Base-by-base conservation (phyloP, 2,113 vertebrate species). In the Jaculus jaculus region DNA sequence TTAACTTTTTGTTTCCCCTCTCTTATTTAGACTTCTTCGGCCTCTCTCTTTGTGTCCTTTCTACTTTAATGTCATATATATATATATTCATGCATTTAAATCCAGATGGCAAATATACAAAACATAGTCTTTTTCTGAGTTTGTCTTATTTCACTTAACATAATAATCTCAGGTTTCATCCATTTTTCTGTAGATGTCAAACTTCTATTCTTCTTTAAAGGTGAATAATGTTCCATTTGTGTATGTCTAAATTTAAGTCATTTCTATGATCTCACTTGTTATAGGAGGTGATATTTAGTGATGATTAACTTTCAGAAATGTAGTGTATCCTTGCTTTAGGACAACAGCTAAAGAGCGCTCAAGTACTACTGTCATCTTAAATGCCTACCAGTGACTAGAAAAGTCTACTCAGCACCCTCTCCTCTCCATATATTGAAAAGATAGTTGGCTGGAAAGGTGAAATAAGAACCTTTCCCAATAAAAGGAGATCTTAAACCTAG, bases 401-500 rank as follows among this genome's bases (percentile, higher is more conserved):
- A 83, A 91, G 24, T 39, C 24, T 32, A 10, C 42, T 86, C n/a
- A 78, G 23, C 15, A 16, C 21, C 73, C 3, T 21, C 58, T 86
- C 42, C 42, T 47, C 42, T 47, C 8, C 42, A 5, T 47, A 8
- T 84, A 23, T 68, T 80, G 83, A 68, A 85, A 39, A 54, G 16
- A 92, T 83, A 82, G 74, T 88, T 54, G 89, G 16, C n/a, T 68
- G 34, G 16, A 18, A 94, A 75, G 28, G 34, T 39, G 11, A 54
- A 83, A 84, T 16, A 20, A 61, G n/a, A 58, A 18, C 18, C 72
- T 80, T 93, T 92, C 32, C 61, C 51, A 95, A 89, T 65, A 90
- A 34, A n/a, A 88, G 71, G 51, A 60, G 78, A 92, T 54, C 79
- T n/a, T 66, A 94, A 91, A 91, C 58, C 34, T 82, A 61, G 51